Percentiles rank a stretch among this genome's conserved stretches.
phyloP scores from a whole-genome alignment of 2,888 invertebrate genomes.

The Phengaris alcon region DNA sequence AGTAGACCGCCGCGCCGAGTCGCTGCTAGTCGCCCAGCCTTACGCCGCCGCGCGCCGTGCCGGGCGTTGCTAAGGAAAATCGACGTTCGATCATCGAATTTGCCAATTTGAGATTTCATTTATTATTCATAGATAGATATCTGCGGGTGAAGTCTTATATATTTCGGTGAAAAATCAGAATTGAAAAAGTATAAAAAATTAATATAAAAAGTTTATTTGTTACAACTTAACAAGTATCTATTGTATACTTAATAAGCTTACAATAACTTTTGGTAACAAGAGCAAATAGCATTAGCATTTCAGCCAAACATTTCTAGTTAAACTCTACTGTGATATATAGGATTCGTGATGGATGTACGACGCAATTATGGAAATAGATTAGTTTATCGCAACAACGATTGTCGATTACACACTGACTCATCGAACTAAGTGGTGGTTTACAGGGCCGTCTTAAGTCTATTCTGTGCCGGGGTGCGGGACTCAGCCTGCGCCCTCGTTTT shows the following conservation, averaged over 20 bases:
- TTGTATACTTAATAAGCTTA: too few relatives aligned
- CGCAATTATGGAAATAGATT: not conserved
- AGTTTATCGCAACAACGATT: not conserved
- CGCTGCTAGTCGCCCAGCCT: too few relatives aligned
- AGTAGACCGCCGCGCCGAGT: not conserved
- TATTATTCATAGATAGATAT: not conserved
- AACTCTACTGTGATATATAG: too few relatives aligned
- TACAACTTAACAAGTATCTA: too few relatives aligned
- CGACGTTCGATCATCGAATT: slow-evolving; percentile 8
- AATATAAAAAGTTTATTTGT: not conserved
- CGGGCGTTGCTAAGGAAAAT: slow-evolving; percentile 10
- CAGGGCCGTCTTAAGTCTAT: too few relatives aligned
- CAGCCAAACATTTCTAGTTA: too few relatives aligned
- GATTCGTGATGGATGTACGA: not conserved
- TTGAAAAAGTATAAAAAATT: too few relatives aligned
- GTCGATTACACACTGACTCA: not conserved
- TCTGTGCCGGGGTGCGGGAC: too few relatives aligned
- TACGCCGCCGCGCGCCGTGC: not conserved
- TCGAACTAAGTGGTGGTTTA: too few relatives aligned
- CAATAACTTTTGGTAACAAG: too few relatives aligned
- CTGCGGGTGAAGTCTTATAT: not conserved
- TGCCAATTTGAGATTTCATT: slow-evolving; percentile 9
- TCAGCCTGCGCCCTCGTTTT: too few relatives aligned
- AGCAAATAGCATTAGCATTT: too few relatives aligned
- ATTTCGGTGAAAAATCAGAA: not conserved